Evolutionary conservation across 2,888 invertebrate species (phyloP).

Genomic region (Conistra vaccinii): DNA sequence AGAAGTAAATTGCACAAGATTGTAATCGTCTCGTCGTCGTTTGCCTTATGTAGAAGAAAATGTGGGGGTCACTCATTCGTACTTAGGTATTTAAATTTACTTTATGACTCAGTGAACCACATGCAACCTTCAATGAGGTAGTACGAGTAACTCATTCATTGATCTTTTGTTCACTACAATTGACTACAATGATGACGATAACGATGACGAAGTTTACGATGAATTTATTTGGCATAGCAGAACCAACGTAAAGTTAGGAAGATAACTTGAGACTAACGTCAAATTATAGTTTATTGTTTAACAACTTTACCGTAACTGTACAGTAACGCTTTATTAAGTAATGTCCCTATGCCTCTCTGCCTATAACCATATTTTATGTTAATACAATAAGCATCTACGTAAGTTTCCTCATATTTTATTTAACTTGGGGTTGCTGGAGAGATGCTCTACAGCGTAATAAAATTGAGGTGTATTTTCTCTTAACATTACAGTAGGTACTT

Average conservation of each 20-base stretch:
- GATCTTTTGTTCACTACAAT: slow-evolving; percentile 49
- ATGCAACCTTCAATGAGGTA: slow-evolving; percentile 56
- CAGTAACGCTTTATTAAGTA: neutral
- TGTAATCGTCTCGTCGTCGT: slow-evolving; percentile 10
- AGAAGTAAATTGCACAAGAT: slow-evolving; percentile 3
- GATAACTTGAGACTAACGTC: neutral
- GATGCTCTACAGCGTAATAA: too few species aligned
- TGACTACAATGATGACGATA: slow-evolving; percentile 13
- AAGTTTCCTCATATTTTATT: too few species aligned
- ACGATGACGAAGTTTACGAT: slow-evolving; percentile 22
- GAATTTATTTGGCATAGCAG: neutral
- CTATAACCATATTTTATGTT: slow-evolving; percentile 15
- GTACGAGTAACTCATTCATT: slow-evolving; percentile 58
- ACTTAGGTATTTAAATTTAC: slow-evolving; percentile 48
- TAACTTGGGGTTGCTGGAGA: too few species aligned
- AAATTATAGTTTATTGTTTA: neutral
- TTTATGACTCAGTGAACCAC: slow-evolving; percentile 51
- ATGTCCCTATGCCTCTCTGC: neutral
- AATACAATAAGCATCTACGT: too few species aligned
- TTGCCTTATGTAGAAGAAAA: slow-evolving; percentile 36
- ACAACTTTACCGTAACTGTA: neutral
- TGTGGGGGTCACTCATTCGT: slow-evolving; percentile 45
- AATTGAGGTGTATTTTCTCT: too few species aligned
- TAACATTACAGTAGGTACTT: too few species aligned
- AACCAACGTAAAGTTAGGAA: neutral